These are phyloP conservation scores for Gephyroberyx darwinii DNA, from an alignment of 2,797 vertebrate genomes.

Conservation along the genomic window DNA sequence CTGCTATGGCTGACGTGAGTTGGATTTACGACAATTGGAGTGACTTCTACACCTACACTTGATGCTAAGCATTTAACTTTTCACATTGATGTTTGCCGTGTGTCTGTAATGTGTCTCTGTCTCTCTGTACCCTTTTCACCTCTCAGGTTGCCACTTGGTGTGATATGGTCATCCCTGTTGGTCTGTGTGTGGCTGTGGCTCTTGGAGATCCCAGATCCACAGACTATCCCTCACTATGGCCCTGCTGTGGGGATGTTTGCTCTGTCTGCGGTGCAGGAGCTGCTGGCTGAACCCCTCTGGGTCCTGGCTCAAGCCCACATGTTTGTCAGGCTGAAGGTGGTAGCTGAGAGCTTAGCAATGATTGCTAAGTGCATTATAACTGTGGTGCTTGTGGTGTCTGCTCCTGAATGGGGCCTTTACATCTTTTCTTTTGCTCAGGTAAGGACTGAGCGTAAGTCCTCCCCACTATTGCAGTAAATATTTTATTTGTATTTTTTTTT, in stretches of 20 bases:
- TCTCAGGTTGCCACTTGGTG: slow-evolving; percentile 89
- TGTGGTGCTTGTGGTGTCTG: slow-evolving; percentile 85
- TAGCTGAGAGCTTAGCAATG: slow-evolving; percentile 92
- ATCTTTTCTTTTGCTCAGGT: slow-evolving; percentile 96
- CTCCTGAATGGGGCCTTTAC: slow-evolving; percentile 90
- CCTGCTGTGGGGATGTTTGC: slow-evolving; percentile 90
- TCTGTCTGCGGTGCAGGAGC: slow-evolving; percentile 90
- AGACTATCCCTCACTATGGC: slow-evolving; percentile 87
- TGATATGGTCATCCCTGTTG: slow-evolving; percentile 87
- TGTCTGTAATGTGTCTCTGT: not conserved
- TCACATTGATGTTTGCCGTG: no score
- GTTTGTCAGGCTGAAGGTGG: slow-evolving; percentile 92
- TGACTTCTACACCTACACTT: not conserved
- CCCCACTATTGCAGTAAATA: slow-evolving; percentile 9
- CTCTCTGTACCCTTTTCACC: not conserved
- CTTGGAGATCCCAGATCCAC: slow-evolving; percentile 89
- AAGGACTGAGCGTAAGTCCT: slow-evolving; percentile 24
- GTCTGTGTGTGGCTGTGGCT: slow-evolving; percentile 90
- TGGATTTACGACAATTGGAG: not conserved
- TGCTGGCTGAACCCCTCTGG: slow-evolving; percentile 93
- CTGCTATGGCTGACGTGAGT: slow-evolving; percentile 95
- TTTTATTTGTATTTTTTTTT: slow-evolving; percentile 10
- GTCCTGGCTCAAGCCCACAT: slow-evolving; percentile 95
- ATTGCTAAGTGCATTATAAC: slow-evolving; percentile 89
- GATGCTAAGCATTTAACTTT: not conserved